Conservation (phyloP, 2,888 invertebrate genomes). For the Erpobdella octoculata region DNA sequence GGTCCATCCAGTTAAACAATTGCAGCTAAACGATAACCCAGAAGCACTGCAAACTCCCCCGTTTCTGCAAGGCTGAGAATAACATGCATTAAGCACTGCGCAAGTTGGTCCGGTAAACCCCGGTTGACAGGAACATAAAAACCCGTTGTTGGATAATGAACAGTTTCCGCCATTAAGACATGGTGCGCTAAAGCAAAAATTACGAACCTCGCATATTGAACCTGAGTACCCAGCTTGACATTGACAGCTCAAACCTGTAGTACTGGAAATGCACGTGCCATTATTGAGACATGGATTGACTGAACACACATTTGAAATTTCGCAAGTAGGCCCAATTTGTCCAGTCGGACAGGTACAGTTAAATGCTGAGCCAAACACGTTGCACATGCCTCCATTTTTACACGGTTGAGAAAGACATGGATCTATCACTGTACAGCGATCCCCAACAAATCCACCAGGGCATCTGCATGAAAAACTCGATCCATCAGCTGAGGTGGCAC, state of each 20-base stretch:
- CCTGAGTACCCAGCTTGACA: slow-evolving; percentile 41
- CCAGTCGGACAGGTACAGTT: slow-evolving; percentile 35
- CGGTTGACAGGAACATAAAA: slow-evolving; percentile 33
- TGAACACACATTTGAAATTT: slow-evolving; percentile 35
- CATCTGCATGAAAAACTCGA: no score
- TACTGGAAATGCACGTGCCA: slow-evolving; percentile 27
- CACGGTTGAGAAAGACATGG: slow-evolving; percentile 36
- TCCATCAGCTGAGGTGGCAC: no score
- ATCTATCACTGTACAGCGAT: background rate
- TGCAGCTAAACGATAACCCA: slow-evolving; percentile 1
- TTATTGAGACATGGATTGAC: slow-evolving; percentile 32
- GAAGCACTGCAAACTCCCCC: slow-evolving; percentile 11
- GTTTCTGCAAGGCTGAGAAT: slow-evolving; percentile 31
- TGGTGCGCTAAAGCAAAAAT: slow-evolving; percentile 25
- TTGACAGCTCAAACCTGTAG: background rate
- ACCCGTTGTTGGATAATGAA: no score
- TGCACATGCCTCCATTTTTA: slow-evolving; percentile 38
- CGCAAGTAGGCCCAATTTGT: slow-evolving; percentile 38
- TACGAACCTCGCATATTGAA: background rate
- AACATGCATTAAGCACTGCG: slow-evolving; percentile 27
- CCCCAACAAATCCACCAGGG: slow-evolving; percentile 31
- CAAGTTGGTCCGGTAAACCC: slow-evolving; percentile 35
- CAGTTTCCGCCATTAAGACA: slow-evolving; percentile 31
- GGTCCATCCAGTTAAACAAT: slow-evolving; percentile 32
- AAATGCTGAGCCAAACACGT: background rate